Percentiles rank a stretch among this genome's conserved stretches.
Conservation (phyloP, 35 echinoderm and acorn worm species). For the Strongylocentrotus purpuratus region DNA sequence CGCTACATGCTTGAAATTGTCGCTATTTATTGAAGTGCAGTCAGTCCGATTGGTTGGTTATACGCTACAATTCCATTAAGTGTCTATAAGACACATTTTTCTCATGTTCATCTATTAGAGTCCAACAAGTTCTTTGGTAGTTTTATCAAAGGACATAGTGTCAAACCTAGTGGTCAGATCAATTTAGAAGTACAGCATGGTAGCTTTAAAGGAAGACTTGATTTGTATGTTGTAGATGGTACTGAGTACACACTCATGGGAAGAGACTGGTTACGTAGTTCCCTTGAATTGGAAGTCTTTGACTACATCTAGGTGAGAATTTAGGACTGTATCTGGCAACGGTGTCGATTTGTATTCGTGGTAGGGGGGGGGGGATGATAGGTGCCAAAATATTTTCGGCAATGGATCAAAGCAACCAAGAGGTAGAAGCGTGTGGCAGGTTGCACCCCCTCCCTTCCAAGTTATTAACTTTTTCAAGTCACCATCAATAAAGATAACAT, state of each 20-base stretch:
- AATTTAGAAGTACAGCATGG: background rate
- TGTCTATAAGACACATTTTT: background rate
- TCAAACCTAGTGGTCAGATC: background rate
- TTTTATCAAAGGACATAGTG: background rate
- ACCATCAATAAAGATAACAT: too few species aligned
- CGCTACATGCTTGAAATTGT: too few species aligned
- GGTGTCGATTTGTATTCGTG: too few species aligned
- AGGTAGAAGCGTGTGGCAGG: too few species aligned
- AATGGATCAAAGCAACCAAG: too few species aligned
- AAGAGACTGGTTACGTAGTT: conserved; percentile 56
- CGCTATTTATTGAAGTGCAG: too few species aligned
- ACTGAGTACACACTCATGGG: conserved; percentile 37
- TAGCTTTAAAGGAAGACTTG: background rate
- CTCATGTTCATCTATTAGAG: background rate
- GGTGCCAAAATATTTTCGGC: too few species aligned
- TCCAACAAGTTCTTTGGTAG: background rate
- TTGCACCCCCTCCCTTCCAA: too few species aligned
- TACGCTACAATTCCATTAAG: too few species aligned
- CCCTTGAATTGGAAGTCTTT: conserved; percentile 51
- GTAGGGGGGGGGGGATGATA: too few species aligned
- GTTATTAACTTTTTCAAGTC: too few species aligned
- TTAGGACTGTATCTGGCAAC: background rate
- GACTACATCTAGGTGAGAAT: background rate
- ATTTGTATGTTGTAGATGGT: conserved; percentile 12
- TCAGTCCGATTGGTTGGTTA: too few species aligned